phyloP scores from a whole-genome alignment of 1,140 invertebrate species.

The Lethrus apterus region DNA sequence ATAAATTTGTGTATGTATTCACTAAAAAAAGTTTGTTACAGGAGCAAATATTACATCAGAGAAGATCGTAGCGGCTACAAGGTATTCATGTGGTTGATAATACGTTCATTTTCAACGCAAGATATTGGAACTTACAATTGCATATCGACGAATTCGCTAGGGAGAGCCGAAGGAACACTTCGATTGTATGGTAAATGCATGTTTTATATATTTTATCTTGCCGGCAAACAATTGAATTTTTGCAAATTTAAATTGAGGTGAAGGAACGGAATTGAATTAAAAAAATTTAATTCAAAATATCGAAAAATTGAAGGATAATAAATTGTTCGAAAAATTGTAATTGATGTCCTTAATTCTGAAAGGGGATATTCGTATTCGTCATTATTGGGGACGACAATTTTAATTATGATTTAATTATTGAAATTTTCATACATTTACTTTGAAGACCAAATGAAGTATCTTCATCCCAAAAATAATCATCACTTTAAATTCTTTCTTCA shows the following conservation, averaged over 20 bases:
- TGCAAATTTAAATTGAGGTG: not conserved
- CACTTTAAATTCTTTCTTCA: too few relatives aligned
- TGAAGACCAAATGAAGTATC: too few relatives aligned
- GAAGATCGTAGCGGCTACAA: constrained; percentile 74
- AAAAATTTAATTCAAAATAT: not conserved
- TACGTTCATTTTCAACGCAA: constrained; percentile 64
- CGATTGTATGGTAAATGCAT: constrained; percentile 74
- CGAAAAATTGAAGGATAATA: not conserved
- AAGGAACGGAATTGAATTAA: not conserved
- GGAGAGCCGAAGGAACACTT: constrained; percentile 75
- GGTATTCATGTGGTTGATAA: constrained; percentile 74
- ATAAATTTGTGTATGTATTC: too few relatives aligned
- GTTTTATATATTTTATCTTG: not conserved
- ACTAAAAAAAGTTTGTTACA: too few relatives aligned
- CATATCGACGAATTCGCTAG: constrained; percentile 82
- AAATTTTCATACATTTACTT: too few relatives aligned
- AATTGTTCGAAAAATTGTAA: too few relatives aligned
- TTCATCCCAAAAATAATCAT: too few relatives aligned
- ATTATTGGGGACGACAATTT: too few relatives aligned
- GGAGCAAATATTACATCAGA: constrained; percentile 72
- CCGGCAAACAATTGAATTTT: constrained; percentile 4
- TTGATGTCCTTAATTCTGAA: too few relatives aligned
- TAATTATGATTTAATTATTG: too few relatives aligned
- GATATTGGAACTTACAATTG: constrained; percentile 88
- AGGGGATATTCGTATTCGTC: too few relatives aligned